Conservation (phyloP, 1,140 invertebrate species). For the Sinella curviseta region DNA sequence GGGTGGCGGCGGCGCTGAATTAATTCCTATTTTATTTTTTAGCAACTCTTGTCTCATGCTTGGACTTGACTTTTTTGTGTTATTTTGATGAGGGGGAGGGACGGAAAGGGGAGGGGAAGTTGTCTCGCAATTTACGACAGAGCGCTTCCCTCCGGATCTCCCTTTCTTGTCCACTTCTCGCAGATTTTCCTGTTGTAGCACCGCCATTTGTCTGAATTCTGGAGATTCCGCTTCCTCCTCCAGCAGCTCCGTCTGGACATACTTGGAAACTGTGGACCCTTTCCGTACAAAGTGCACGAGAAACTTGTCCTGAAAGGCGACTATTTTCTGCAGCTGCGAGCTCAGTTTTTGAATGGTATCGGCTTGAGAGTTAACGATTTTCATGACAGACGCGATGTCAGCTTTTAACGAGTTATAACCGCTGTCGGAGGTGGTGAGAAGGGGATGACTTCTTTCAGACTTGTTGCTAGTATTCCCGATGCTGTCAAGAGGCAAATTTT, state of each 20-base stretch:
- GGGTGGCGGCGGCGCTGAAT: background rate
- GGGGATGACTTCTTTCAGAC: too few species aligned
- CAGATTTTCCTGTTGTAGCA: background rate
- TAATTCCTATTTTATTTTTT: too few species aligned
- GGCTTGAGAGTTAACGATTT: conserved; percentile 29
- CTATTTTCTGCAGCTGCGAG: conserved; percentile 25
- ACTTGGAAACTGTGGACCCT: too few species aligned
- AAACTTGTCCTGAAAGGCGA: conserved; percentile 33
- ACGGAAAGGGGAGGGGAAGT: background rate
- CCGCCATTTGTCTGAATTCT: too few species aligned
- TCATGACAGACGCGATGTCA: conserved; percentile 24
- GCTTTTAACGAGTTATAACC: background rate
- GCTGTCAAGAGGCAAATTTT: background rate
- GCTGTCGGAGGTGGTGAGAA: too few species aligned
- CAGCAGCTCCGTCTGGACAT: too few species aligned
- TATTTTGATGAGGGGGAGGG: background rate
- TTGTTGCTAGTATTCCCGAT: background rate
- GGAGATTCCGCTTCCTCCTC: too few species aligned
- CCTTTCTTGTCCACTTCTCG: background rate
- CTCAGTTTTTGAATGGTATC: conserved; percentile 27
- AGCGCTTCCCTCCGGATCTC: background rate
- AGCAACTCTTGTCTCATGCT: too few species aligned
- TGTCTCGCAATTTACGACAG: background rate
- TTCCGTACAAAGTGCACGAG: background rate
- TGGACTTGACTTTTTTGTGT: too few species aligned